Percentiles rank a stretch among this genome's conserved stretches.
These are phyloP conservation scores for Sebastes ruberrimus DNA, from an alignment of 2,797 vertebrate genomes.

Conservation along the genomic window DNA sequence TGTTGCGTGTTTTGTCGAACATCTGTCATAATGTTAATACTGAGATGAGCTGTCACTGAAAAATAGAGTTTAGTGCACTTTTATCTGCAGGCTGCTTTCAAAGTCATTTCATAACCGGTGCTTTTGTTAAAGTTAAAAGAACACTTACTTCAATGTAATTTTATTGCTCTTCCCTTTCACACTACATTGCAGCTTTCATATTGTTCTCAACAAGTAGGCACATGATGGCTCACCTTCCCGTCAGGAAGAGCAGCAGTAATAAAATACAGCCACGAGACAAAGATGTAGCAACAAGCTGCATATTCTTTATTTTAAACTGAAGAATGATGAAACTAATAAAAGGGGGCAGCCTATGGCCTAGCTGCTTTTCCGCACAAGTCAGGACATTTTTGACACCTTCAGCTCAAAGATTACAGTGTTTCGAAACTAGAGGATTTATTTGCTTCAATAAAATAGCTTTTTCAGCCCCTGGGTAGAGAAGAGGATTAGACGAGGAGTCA, in stretches of 20 bases:
- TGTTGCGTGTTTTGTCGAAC: not conserved
- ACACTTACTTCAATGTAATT: not conserved
- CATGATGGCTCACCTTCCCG: slow-evolving; percentile 17
- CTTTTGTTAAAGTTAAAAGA: slow-evolving; percentile 5
- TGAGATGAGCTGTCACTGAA: not conserved
- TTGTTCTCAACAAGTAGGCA: slow-evolving; percentile 29
- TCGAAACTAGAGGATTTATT: slow-evolving; percentile 56
- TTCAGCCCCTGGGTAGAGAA: slow-evolving; percentile 34
- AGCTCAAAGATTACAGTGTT: slow-evolving; percentile 45
- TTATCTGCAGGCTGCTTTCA: not conserved
- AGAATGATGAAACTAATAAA: slow-evolving; percentile 25
- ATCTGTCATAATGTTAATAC: not conserved
- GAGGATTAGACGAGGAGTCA: slow-evolving; percentile 42
- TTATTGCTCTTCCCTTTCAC: slow-evolving; percentile 21
- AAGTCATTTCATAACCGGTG: not conserved
- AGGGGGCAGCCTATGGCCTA: not conserved
- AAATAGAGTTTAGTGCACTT: not conserved
- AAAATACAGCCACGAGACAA: slow-evolving; percentile 11
- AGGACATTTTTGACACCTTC: slow-evolving; percentile 34
- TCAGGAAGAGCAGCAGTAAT: slow-evolving; percentile 12
- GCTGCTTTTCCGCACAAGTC: slow-evolving; percentile 9
- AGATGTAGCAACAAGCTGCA: slow-evolving; percentile 6
- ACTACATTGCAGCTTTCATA: slow-evolving; percentile 34
- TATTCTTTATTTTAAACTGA: not conserved
- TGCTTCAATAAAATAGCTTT: slow-evolving; percentile 41